phyloP scores from a whole-genome alignment of 2,797 vertebrate species.

The Mus caroli region DNA sequence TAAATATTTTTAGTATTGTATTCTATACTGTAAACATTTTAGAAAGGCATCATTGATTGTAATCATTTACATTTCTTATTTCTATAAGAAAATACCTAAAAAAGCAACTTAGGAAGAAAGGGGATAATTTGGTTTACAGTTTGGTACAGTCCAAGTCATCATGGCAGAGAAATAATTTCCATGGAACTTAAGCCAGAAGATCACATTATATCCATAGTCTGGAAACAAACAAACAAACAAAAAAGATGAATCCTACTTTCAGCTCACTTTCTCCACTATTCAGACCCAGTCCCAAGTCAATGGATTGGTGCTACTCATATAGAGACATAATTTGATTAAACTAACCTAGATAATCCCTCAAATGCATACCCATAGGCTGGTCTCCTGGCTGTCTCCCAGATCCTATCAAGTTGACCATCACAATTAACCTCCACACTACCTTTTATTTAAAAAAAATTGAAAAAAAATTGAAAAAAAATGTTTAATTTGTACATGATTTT shows the following conservation, averaged over 20 bases:
- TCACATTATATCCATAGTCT: background rate
- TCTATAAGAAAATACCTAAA: background rate
- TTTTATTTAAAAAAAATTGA: constrained; percentile 17
- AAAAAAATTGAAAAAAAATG: background rate
- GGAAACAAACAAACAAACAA: background rate
- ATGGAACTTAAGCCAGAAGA: background rate
- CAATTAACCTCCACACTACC: background rate
- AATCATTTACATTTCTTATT: background rate
- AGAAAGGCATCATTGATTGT: too few species aligned
- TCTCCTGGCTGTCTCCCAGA: background rate
- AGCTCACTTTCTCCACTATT: background rate
- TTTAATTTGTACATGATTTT: constrained; percentile 29
- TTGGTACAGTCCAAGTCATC: background rate
- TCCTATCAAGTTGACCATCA: background rate
- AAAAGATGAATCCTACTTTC: background rate
- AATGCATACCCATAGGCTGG: background rate
- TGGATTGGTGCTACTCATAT: background rate
- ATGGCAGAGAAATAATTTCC: background rate
- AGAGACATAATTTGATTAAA: background rate
- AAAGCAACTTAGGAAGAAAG: too few species aligned
- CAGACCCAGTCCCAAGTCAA: background rate
- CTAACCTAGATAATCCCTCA: background rate
- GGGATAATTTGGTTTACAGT: background rate
- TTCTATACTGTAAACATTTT: background rate
- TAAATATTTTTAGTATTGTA: background rate